These are phyloP conservation scores for Telmatochromis sp. DNA, from an alignment of 2,113 vertebrate species.

Conservation along the genomic window DNA sequence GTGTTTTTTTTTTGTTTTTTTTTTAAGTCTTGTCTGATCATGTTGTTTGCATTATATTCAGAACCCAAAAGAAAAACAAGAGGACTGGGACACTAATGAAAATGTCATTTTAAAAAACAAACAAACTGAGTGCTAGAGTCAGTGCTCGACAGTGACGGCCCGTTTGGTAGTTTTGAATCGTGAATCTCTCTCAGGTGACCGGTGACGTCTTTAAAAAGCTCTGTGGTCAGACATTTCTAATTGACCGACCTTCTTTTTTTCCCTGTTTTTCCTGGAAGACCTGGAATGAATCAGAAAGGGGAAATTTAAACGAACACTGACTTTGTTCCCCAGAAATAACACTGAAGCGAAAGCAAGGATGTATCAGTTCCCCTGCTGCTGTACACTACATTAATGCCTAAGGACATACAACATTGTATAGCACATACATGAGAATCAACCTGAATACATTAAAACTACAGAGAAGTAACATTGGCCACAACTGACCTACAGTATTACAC, in stretches of 20 bases:
- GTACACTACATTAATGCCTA: not conserved
- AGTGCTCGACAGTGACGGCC: not conserved
- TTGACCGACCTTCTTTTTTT: not conserved
- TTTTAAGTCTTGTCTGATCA: not conserved
- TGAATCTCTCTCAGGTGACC: not conserved
- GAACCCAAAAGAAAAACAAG: not conserved
- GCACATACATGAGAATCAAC: not conserved
- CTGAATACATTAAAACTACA: not conserved
- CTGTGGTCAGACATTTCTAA: not conserved
- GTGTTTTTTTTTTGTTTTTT: fast-evolving
- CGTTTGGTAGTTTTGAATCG: not conserved
- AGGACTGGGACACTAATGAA: not conserved
- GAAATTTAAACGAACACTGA: not conserved
- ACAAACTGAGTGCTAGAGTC: not conserved
- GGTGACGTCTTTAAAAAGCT: not conserved
- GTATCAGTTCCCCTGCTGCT: not conserved
- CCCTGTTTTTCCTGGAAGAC: not conserved
- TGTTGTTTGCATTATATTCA: not conserved
- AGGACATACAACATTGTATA: not conserved
- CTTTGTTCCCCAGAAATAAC: not conserved
- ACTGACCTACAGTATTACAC: slow-evolving; percentile 16
- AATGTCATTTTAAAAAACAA: not conserved
- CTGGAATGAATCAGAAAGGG: not conserved
- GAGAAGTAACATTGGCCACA: not conserved
- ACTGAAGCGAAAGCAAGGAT: not conserved